Evolutionary conservation across 2,888 invertebrate species (phyloP), one percentile per base, ranked within the genome.

Genomic region (Eurytoma californica): DNA sequence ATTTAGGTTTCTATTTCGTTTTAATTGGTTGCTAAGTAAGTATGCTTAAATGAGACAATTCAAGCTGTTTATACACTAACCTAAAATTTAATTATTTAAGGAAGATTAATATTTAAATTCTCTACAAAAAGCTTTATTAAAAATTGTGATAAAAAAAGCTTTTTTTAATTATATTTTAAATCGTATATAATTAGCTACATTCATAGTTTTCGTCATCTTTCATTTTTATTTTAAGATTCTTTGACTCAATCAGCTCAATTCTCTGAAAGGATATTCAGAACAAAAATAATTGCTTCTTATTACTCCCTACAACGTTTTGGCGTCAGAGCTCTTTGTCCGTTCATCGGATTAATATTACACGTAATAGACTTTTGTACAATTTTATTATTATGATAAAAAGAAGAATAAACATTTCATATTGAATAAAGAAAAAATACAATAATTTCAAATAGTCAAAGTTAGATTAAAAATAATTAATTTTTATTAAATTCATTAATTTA

Each of bases 161-260:
- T 68, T 73, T 76, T 69, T 53, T 77, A 76, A 72, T 69, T 65
- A 77, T 66, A 74, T 74, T 49, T 69, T 63, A 63, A 75, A 70
- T 55, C 51, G 61, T 72, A 60, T 68, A 74, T 20, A 80, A 74
- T 74, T 73, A 67, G 65, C 77, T 58, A 73, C 72, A 80, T 77
- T 73, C 77, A 77, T 58, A 77, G 80, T 69, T 77, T 57, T 67
- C 69, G 74, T 73, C 78, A 78, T 80, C 69, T 74, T 80, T 75
- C 77, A 80, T 80, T 78, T 80, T 80, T 80, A 80, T 80, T 80
- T 80, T 80, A 80, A 80, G 80, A 77, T 80, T 80, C 77, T 80
- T 80, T 78, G 80, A 80, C 69, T 72, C 77, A 72, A 67, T 80
- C 80, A 63, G 63, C 72, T 74, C 55, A 39, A 74, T 80, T 68